Conservation (phyloP, 2,888 invertebrate genomes). For the Machimus atricapillus region DNA sequence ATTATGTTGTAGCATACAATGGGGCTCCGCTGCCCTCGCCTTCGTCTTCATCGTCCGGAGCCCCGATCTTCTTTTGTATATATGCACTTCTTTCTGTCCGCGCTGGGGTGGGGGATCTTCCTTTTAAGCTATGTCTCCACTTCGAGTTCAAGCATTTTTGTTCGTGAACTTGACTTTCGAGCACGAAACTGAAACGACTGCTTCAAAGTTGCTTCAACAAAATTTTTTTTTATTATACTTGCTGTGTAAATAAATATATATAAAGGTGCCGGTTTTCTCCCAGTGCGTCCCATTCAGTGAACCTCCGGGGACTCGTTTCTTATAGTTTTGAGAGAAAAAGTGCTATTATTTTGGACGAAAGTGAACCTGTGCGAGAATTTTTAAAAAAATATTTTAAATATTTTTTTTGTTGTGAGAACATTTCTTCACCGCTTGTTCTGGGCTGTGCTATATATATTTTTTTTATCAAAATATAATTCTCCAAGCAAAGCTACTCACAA, state of each 20-base stretch:
- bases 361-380: background rate
- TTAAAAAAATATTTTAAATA: background rate
- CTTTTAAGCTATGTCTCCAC: constrained; percentile 57
- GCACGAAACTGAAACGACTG: constrained; percentile 45
- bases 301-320: background rate
- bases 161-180: constrained; percentile 59
- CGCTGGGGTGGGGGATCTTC: constrained; percentile 52
- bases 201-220: background rate
- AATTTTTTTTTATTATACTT: background rate
- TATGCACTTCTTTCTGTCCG: constrained; percentile 7
- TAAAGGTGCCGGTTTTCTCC: constrained; percentile 9
- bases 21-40: background rate
- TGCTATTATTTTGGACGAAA: constrained; percentile 16
- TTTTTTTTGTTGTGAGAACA: background rate
- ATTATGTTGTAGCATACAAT: constrained; percentile 35
- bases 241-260: background rate
- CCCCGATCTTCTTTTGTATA: background rate
- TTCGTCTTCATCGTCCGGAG: background rate
- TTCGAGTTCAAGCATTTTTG: constrained; percentile 57
- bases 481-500: constrained; percentile 29
- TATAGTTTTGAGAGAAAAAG: background rate
- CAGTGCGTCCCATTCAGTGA: constrained; percentile 23
- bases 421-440: background rate
- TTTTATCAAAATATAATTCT: background rate
- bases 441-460: constrained; percentile 7